Evolutionary conservation across 2,888 invertebrate species (phyloP).

Genomic region (Omphaloscelis lunosa): DNA sequence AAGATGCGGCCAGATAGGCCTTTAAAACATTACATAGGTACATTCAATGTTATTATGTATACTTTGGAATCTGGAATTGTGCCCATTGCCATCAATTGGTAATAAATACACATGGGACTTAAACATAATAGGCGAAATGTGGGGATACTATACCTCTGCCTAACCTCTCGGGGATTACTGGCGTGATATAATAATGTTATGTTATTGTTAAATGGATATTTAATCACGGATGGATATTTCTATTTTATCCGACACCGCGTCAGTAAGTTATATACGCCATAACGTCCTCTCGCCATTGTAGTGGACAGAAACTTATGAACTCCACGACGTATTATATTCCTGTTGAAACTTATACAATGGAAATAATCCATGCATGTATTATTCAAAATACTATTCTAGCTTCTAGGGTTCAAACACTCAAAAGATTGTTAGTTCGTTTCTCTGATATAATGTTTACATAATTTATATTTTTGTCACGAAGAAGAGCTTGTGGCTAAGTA

Average conservation of each 20-base stretch:
- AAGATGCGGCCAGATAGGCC: background rate
- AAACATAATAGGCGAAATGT: too few relatives aligned
- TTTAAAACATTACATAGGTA: background rate
- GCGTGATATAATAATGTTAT: too few relatives aligned
- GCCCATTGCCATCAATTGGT: too few relatives aligned
- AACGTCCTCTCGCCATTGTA: too few relatives aligned
- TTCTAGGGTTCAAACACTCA: conserved; percentile 16
- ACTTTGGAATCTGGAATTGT: background rate
- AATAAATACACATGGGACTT: too few relatives aligned
- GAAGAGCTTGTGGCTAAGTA: too few relatives aligned
- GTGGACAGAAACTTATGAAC: background rate
- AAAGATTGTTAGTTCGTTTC: conserved; percentile 16
- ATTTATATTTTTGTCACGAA: background rate
- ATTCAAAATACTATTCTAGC: conserved; percentile 26
- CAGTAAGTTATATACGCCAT: background rate
- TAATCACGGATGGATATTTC: background rate
- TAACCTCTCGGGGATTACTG: too few relatives aligned
- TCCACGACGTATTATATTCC: background rate
- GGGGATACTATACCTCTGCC: too few relatives aligned
- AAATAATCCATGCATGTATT: conserved; percentile 26
- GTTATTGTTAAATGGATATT: background rate
- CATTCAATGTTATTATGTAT: background rate
- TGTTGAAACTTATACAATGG: background rate
- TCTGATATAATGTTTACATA: background rate
- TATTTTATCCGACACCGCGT: background rate